These are phyloP conservation scores for Ceramica pisi DNA, from an alignment of 2,888 invertebrate genomes.

Conservation along the genomic window DNA sequence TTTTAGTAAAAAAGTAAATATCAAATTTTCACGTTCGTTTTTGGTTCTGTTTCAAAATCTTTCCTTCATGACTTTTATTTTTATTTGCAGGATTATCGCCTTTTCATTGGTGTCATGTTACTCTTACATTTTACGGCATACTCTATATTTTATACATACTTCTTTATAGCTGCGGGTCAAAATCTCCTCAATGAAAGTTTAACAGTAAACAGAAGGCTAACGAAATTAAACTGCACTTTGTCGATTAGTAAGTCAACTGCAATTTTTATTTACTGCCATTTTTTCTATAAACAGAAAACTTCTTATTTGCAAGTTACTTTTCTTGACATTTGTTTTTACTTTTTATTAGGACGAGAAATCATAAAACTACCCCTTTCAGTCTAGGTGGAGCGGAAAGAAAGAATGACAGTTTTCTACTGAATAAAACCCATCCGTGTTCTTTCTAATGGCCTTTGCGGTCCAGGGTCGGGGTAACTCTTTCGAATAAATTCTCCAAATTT, in stretches of 20 bases:
- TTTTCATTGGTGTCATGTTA: neutral
- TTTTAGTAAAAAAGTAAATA: slow-evolving; percentile 8
- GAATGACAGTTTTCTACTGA: too few species aligned
- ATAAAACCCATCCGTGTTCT: too few species aligned
- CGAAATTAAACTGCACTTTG: slow-evolving; percentile 22
- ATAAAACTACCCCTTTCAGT: too few species aligned
- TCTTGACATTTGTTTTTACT: too few species aligned
- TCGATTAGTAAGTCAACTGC: slow-evolving; percentile 31
- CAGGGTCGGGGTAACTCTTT: too few species aligned
- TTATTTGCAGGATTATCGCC: slow-evolving; percentile 5
- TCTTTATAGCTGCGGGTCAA: slow-evolving; percentile 34
- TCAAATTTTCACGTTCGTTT: neutral
- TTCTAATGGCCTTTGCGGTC: too few species aligned
- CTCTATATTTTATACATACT: slow-evolving; percentile 14
- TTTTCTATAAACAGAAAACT: too few species aligned
- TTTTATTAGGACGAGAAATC: too few species aligned
- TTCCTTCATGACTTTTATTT: neutral
- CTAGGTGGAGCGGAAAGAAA: too few species aligned
- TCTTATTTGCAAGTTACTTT: too few species aligned
- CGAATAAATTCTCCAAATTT: too few species aligned
- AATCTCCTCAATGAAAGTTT: slow-evolving; percentile 30
- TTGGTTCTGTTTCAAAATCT: too few species aligned
- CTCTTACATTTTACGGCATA: neutral
- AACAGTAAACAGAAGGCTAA: slow-evolving; percentile 11
- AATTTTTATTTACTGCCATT: neutral